Evolutionary conservation across 2,113 vertebrate genomes (phyloP), one percentile per base, ranked within the genome.

Genomic region (Laticauda laticaudata): DNA sequence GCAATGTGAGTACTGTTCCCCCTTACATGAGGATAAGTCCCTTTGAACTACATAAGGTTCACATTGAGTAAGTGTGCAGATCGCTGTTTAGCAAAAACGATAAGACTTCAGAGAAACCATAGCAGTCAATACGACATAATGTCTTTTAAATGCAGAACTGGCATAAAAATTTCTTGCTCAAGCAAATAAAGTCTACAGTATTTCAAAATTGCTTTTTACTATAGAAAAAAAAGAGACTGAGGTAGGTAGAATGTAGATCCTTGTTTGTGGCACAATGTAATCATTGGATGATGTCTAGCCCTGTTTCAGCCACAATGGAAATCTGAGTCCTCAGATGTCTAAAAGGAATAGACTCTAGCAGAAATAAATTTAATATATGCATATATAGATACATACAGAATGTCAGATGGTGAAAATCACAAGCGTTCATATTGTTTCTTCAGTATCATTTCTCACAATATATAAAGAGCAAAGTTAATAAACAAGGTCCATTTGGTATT

Each of bases 151-250:
- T 57, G 69, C 93, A 55, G 85, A 0, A 0, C 81, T 91, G n/a
- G 89, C 69, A 69, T 93, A 95, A 96, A 45, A 88, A 91, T 91
- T 95, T 94, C 94, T 93, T 95, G 89, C 15, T 1, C 1, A 93
- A 91, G 91, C 94, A 94, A 61, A 88, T 89, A 24, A 90, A 95
- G 95, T 94, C 90, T 87, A 10, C 18, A 43, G 75, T 81, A 86
- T 97, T 96, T 97, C 95, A 94, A 96, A 97, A 95, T 88, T 95
- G 88, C 93, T 92, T 86, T 94, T 94, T 93, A 95, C 95, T 88
- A 92, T 93, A 95, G 12, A 45, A 39, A 39, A 91, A 91, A 94
- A 23, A 56, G 24, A 1, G 21, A 24, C 91, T 2, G 95, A 43
- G 55, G n/a, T 95, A 96, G 96, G 0, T 89, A 97, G 94, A 90